A percentile compares a stretch with the other conserved stretches of the same genome.
phyloP scores from a whole-genome alignment of 1,140 invertebrate genomes.

The Agrilus planipennis region DNA sequence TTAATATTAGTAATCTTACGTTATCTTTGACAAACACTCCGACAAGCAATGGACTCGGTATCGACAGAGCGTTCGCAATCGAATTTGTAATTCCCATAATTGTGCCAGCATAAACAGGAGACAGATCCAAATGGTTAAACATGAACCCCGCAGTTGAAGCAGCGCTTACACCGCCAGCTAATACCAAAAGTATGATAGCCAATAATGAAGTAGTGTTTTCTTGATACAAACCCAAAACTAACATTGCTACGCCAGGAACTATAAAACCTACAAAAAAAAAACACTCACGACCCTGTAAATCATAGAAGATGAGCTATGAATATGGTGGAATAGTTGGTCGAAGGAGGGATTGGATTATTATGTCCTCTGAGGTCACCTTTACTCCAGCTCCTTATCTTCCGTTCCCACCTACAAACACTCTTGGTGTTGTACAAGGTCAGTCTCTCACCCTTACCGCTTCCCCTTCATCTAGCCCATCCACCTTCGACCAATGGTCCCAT shows the following conservation, averaged over 20 bases:
- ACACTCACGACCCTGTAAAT: no score
- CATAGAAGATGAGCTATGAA: no score
- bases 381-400: no score
- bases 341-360: no score
- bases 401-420: no score
- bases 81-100: constrained; percentile 65
- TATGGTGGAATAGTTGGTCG: neutral
- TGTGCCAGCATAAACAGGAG: constrained; percentile 52
- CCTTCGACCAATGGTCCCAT: no score
- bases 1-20: constrained; percentile 35
- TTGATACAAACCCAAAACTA: constrained; percentile 43
- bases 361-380: no score
- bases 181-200: constrained; percentile 45
- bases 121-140: constrained; percentile 55
- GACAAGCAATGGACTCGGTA: constrained; percentile 50
- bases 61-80: constrained; percentile 54
- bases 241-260: constrained; percentile 45
- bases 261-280: constrained; percentile 37
- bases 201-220: neutral
- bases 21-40: constrained; percentile 45
- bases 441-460: neutral
- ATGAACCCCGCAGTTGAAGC: constrained; percentile 55
- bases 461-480: neutral
- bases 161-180: constrained; percentile 61
- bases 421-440: no score